Base-by-base conservation (phyloP, 92 coral and sea anemone species). In the Porites evermanni region DNA sequence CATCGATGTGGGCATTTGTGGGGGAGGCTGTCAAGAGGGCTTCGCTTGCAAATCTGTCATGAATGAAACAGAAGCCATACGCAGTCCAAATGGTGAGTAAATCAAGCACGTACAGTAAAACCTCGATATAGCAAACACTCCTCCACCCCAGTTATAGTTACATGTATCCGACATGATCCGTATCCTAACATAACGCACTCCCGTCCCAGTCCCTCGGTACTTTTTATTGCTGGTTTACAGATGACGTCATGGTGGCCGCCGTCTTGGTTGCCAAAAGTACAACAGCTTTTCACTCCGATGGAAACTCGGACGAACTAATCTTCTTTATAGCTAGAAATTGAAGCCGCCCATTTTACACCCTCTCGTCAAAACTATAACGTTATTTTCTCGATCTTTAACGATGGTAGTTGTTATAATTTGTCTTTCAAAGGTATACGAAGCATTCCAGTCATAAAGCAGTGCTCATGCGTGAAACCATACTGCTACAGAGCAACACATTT, bases 11-110 rank as follows among this genome's bases (percentile, higher is more conserved):
- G 84, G 84, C 8, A 20, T 26, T 10, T 79, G 83, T 47, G 19
- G 73, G n/a, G 83, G 83, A 50, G 11, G 1, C 20, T 65, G 73
- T 73, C 74, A 10, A 65, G 74, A 64, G 9, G 12, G 65, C 2
- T 17, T 12, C 63, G 19, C 21, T 1, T 79, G 83, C 73, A 19
- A 19, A 17, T 6, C 83, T 12, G 53, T 66, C 7, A 38, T 23
- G 53, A 65, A 65, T 53, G 11, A 0, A 3, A 65, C 83, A 19
- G 13, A 3, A 5, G 47, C 73, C 8, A 65, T 65, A 47, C 20
- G n/a, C 11, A 79, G 72, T 65, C 74, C 83, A 7, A 79, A 64
- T 44, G 83, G 83, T 65, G 19, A 38, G 83, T 69, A 18, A 69
- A 56, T 56, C 16, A 56, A 56, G 61, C 2, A 56, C 1, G 12